Evolutionary conservation across 2,113 vertebrate species (phyloP), one percentile per base, ranked within the genome.

Genomic region (Osmerus mordax): DNA sequence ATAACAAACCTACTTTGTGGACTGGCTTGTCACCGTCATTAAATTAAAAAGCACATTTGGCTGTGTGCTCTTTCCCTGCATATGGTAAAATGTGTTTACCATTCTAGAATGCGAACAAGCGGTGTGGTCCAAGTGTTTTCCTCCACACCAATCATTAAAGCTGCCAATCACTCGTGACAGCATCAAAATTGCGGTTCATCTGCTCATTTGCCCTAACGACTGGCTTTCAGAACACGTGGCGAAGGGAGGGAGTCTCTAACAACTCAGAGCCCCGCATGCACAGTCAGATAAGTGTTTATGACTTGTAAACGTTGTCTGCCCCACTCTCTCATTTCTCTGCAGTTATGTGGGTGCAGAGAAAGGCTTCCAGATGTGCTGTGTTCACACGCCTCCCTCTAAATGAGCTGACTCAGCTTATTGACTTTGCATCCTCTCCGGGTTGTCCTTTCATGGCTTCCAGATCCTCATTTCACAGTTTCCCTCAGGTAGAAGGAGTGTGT

Each of bases 281-380:
- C 78, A 80, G 83, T 86, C 76, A 86, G 85, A 89, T 76, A 80
- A 86, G 80, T 81, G 82, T 87, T 88, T 83, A 86, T 79, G 18
- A 75, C 79, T 71, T 67, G 76, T 82, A 86, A 86, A 61, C 21
- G 60, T 84, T 72, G 61, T 69, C 79, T 75, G 80, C 87, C 77
- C 69, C 81, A 67, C 47, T 21, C 80, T 81, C 78, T 84, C 84
- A 75, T 89, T 81, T 86, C 81, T 86, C 86, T 87, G 87, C 84
- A 81, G 78, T 88, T 84, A 62, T 82, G 82, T 58, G 83, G 81
- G 76, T 79, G 55, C 56, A 66, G 56, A 64, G 65, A 87, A 86
- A 67, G 8, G 83, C 81, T 88, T 89, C 85, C 89, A 89, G 85
- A 89, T 91, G 89, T 85, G 80, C 67, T 65, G 66, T 11, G 55